Conservation (phyloP, 30 jellyfish, hydroid and myxozoan species). For the Aurelia sp. region DNA sequence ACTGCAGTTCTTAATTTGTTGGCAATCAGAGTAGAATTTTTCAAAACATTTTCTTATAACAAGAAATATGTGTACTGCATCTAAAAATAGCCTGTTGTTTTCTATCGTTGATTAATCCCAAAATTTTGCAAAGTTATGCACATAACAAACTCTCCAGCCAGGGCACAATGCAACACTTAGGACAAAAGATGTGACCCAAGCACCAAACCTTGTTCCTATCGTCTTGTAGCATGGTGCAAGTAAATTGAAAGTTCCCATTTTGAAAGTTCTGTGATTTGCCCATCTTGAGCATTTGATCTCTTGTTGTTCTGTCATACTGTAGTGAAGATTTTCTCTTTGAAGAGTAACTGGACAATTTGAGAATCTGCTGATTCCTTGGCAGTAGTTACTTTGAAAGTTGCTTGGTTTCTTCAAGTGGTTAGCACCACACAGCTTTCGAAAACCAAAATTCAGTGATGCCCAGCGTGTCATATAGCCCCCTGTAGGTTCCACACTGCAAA, state of each 20-base stretch:
- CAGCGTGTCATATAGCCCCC: conserved; percentile 26
- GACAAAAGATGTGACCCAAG: neutral
- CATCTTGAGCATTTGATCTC: conserved; percentile 8
- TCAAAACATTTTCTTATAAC: too few relatives aligned
- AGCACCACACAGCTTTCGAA: neutral
- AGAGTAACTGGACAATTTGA: neutral
- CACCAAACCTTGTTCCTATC: conserved; percentile 26
- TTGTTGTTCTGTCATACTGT: neutral
- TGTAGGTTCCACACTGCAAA: neutral
- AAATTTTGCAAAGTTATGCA: too few relatives aligned
- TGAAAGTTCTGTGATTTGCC: conserved; percentile 21
- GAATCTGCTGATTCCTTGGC: neutral
- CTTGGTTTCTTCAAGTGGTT: neutral
- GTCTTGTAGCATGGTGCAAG: conserved; percentile 67
- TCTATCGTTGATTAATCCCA: too few relatives aligned
- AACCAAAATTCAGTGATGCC: conserved; percentile 6
- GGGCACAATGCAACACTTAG: neutral
- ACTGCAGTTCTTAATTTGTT: too few relatives aligned
- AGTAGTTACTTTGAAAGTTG: neutral
- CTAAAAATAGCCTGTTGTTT: too few relatives aligned
- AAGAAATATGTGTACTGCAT: too few relatives aligned
- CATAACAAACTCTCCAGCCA: too few relatives aligned
- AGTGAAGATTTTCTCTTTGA: neutral
- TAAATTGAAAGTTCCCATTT: conserved; percentile 56
- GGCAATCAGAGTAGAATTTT: too few relatives aligned